Evolutionary conservation across 1,140 invertebrate genomes (phyloP).

Genomic region (Microplitis mediator): DNA sequence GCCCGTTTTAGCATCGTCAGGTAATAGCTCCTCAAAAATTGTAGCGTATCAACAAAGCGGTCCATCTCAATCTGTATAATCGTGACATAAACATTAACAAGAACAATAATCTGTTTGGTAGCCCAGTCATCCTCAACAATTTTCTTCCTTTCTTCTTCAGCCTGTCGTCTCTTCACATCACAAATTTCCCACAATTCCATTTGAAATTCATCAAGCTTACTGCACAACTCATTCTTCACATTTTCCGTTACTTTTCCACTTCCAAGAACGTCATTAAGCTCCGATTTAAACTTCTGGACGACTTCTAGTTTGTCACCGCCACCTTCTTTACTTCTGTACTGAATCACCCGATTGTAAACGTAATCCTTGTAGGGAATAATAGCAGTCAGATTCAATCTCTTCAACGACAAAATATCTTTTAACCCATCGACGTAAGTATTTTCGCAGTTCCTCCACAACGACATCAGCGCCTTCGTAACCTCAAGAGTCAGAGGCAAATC

Average conservation of each 20-base stretch:
- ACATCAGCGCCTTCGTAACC: constrained; percentile 57
- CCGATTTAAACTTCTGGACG: constrained; percentile 62
- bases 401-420: constrained; percentile 62
- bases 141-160: constrained; percentile 58
- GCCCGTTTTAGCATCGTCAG: constrained; percentile 53
- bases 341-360: constrained; percentile 60
- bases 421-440: constrained; percentile 62
- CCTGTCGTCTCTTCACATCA: constrained; percentile 60
- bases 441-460: constrained; percentile 65
- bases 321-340: constrained; percentile 57
- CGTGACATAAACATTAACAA: constrained; percentile 63
- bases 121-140: constrained; percentile 64
- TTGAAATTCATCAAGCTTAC: constrained; percentile 55
- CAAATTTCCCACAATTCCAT: constrained; percentile 60
- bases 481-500: constrained; percentile 53
- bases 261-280: constrained; percentile 65
- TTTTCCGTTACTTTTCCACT: constrained; percentile 62
- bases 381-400: constrained; percentile 59
- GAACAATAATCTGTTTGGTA: constrained; percentile 56
- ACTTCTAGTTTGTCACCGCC: constrained; percentile 65
- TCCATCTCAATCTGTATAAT: constrained; percentile 66
- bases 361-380: constrained; percentile 63
- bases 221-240: constrained; percentile 57
- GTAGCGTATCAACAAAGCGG: constrained; percentile 61
- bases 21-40: constrained; percentile 66